phyloP scores from a whole-genome alignment of 1,140 invertebrate species.

The Bradysia coprophila region DNA sequence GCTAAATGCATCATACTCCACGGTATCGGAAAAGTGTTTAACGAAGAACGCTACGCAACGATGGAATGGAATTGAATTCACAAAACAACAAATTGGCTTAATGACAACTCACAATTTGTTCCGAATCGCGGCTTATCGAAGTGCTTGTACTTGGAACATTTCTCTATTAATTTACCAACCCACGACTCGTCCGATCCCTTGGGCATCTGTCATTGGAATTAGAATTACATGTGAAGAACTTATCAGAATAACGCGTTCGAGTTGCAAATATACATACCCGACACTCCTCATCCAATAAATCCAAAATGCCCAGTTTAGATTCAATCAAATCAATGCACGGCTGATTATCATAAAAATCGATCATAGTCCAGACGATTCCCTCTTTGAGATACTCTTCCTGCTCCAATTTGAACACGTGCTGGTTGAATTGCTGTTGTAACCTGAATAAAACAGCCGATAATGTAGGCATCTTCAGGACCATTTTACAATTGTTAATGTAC shows the following conservation, averaged over 20 bases:
- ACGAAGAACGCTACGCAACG: slow-evolving; percentile 74
- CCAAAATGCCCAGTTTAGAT: slow-evolving; percentile 84
- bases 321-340: slow-evolving; percentile 98
- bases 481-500: too few species aligned
- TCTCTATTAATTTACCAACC: slow-evolving; percentile 79
- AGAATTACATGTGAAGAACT: not conserved
- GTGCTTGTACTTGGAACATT: slow-evolving; percentile 67
- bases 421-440: slow-evolving; percentile 98
- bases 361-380: slow-evolving; percentile 96
- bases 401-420: slow-evolving; percentile 96
- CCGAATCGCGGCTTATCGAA: slow-evolving; percentile 85
- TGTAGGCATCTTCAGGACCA: too few species aligned
- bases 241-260: too few species aligned
- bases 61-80: not conserved
- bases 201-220: slow-evolving; percentile 49
- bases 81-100: not conserved
- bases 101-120: slow-evolving; percentile 26
- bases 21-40: slow-evolving; percentile 85
- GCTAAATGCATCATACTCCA: slow-evolving; percentile 78
- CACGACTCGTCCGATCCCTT: slow-evolving; percentile 83
- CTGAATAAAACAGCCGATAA: too few species aligned
- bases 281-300: slow-evolving; percentile 93
- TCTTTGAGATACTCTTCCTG: slow-evolving; percentile 96
- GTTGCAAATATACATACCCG: slow-evolving; percentile 38
- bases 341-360: slow-evolving; percentile 98